Evolutionary conservation across 2,113 vertebrate species (phyloP), one percentile per base, ranked within the genome.

Genomic region (Antennarius striatus): DNA sequence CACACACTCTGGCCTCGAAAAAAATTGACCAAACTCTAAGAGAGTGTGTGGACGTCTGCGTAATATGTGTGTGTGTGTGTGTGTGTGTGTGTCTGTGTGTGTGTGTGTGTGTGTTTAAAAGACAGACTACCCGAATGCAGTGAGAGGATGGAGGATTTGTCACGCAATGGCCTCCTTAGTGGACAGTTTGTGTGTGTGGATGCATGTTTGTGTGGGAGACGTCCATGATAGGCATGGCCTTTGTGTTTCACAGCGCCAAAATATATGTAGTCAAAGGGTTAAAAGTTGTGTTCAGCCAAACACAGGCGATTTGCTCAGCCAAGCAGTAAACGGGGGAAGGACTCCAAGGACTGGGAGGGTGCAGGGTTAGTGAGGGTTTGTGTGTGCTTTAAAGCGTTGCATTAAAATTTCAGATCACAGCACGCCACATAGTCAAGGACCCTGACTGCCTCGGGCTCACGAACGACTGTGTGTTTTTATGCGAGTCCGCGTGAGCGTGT

Each of bases 351-450:
- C 86, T 88, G 88, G 88, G 89, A 89, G 89, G 89, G 89, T 84
- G 86, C 86, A 84, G 88, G 86, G 88, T 89, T 88, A 89, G 85
- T 90, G 86, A 90, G 82, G 89, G 86, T 90, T 89, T 89, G 88
- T 90, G 88, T 91, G 88, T 88, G 93, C 93, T 93, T 93, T 94
- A 94, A 94, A 94, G 93, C 92, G 89, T 91, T 92, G 91, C 93
- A 95, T 96, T 96, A 96, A 96, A 95, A 96, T 96, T 96, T 95
- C 94, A 96, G 93, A 92, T 93, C 79, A 88, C 86, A 90, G 93
- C 93, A 93, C 84, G 93, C 94, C 85, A 91, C 88, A 91, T 83
- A 91, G 90, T 89, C 88, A 91, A 91, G 90, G 90, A 91, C 90
- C 90, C 88, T 92, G 93, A 92, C 91, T 89, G 92, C 93, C 93